Evolutionary conservation across 2,797 vertebrate genomes (phyloP).

Genomic region (Pelochelys cantorii): DNA sequence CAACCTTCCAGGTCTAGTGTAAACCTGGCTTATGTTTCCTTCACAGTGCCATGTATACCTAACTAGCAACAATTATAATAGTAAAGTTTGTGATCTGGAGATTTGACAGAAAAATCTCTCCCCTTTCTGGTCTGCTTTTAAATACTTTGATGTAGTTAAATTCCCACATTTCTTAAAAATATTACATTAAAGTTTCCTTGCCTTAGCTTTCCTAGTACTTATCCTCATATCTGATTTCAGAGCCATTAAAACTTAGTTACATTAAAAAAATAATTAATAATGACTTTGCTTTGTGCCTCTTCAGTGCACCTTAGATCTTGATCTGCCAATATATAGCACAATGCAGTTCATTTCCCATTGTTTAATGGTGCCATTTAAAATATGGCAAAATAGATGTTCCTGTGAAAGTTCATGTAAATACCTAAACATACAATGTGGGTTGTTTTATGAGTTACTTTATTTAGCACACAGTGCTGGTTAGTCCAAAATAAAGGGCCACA

Average conservation of each 20-base stretch:
- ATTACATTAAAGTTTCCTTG: background rate
- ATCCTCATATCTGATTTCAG: background rate
- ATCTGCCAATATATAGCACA: background rate
- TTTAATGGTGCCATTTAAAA: slow-evolving; percentile 24
- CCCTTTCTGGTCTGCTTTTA: background rate
- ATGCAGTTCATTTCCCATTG: background rate
- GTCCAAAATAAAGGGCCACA: slow-evolving; percentile 3
- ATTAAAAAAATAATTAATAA: background rate
- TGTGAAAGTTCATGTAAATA: slow-evolving; percentile 32
- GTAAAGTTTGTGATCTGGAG: background rate
- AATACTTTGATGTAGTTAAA: background rate
- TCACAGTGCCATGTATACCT: background rate
- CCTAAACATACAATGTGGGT: slow-evolving; percentile 6
- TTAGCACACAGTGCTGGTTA: slow-evolving; percentile 20
- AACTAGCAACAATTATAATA: background rate
- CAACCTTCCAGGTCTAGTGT: too few species aligned
- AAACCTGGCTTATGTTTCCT: background rate
- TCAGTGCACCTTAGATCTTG: background rate
- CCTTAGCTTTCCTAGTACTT: background rate
- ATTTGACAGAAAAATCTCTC: background rate
- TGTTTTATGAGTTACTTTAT: slow-evolving; percentile 11
- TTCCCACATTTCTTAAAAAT: background rate
- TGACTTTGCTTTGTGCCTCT: background rate
- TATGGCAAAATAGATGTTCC: slow-evolving; percentile 17
- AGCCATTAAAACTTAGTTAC: background rate